Evolutionary conservation across 2,888 invertebrate species (phyloP).

Genomic region (Endomychus coccineus): DNA sequence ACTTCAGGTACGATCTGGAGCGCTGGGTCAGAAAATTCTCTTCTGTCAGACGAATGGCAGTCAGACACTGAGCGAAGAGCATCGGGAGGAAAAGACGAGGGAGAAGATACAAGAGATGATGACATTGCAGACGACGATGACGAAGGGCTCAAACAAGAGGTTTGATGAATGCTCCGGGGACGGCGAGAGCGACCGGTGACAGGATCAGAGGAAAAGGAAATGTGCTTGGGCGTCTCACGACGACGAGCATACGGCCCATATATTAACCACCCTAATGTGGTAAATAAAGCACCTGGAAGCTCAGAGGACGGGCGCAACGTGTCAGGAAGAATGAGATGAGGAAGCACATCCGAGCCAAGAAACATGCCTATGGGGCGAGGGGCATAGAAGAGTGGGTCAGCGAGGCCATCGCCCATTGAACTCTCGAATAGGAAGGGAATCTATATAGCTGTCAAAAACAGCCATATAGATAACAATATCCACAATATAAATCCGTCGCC

Average conservation of each 20-base stretch:
- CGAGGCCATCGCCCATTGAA: slow-evolving; percentile 1
- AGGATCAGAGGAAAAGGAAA: slow-evolving; percentile 6
- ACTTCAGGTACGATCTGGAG: no score
- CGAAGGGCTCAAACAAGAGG: slow-evolving; percentile 1
- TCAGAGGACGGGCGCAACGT: slow-evolving; percentile 1
- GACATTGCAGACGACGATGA: no score
- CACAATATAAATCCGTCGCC: no score
- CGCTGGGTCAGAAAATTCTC: no score
- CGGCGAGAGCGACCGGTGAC: slow-evolving; percentile 1
- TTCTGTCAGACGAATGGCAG: no score
- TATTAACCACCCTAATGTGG: slow-evolving; percentile 3
- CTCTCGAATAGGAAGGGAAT: not conserved
- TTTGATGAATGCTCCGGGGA: slow-evolving; percentile 1
- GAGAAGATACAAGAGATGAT: no score
- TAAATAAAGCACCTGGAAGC: slow-evolving; percentile 6
- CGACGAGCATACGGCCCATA: slow-evolving; percentile 3
- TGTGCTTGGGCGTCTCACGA: slow-evolving; percentile 1
- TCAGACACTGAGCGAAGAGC: no score
- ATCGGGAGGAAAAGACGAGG: no score
- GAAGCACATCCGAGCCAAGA: slow-evolving; percentile 6
- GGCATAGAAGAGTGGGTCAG: slow-evolving; percentile 2
- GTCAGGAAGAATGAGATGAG: slow-evolving; percentile 5
- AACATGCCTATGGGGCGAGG: slow-evolving; percentile 3
- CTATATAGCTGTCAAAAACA: slow-evolving; percentile 4
- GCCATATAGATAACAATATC: no score